Evolutionary conservation across 53 echinoderm and acorn worm species (phyloP).

Genomic region (Pentamera pediparva): DNA sequence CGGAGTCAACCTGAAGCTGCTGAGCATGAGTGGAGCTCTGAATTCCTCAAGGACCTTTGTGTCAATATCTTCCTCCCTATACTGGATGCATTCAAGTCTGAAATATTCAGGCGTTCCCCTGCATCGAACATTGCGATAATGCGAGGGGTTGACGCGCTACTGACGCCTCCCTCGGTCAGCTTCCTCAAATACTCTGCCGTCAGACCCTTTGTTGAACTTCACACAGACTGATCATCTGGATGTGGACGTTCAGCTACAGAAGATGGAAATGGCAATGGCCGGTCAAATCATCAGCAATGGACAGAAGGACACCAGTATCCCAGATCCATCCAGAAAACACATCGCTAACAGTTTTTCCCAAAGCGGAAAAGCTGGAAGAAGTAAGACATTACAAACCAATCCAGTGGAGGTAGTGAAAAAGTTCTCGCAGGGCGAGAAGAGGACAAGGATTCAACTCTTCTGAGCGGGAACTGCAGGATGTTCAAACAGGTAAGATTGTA

Average conservation of each 20-base stretch:
- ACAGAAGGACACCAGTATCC: neutral
- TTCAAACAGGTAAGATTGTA: neutral
- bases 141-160: slow-evolving; percentile 20
- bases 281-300: neutral
- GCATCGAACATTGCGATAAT: slow-evolving; percentile 24
- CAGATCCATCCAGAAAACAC: neutral
- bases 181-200: slow-evolving; percentile 14
- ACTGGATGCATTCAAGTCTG: slow-evolving; percentile 1
- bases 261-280: slow-evolving; percentile 13
- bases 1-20: neutral
- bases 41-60: neutral
- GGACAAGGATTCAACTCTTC: neutral
- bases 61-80: slow-evolving; percentile 1
- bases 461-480: neutral
- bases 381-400: neutral
- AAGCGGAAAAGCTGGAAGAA: neutral
- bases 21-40: neutral
- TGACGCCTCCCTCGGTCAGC: neutral
- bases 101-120: neutral
- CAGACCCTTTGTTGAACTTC: slow-evolving; percentile 16
- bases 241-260: neutral
- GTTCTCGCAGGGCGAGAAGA: neutral
- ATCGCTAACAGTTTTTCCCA: neutral
- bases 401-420: neutral
- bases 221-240: neutral